Base-by-base conservation (phyloP, 2,797 vertebrate genomes). In the Melanogrammus aeglefinus region DNA sequence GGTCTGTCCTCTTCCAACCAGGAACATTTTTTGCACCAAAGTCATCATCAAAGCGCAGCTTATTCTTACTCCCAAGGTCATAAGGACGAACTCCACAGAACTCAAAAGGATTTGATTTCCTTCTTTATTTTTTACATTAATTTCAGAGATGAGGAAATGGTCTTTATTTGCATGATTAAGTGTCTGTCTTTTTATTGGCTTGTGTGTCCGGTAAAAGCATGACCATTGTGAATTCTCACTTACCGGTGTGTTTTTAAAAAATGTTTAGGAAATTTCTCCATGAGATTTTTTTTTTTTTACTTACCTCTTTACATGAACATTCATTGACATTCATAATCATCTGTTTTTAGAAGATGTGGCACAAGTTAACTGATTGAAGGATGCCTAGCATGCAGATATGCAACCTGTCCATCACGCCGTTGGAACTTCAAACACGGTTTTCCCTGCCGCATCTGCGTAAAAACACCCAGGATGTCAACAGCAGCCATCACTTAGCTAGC, bases 11-110 rank as follows among this genome's bases (percentile, higher is more conserved):
- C 92, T 91, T 92, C 88, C 78, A 90, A 92, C 90, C 90, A 92
- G 93, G 92, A 93, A 93, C 92, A 92, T 93, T 93, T 91, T 93
- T 93, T 93, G 93, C 93, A 93, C 93, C 93, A 93, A 93, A 93
- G 93, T 93, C 93, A 93, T 91, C 92, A 91, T 93, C 92, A 91
- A 92, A 88, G 93, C 91, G 92, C 93, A 93, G 93, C 93, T 93
- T 93, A 90, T 93, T 90, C 92, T 92, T 91, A 89, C 89, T 92
- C 33, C 69, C 91, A 91, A 91, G 90, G 89, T 92, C 90, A 91
- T 90, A 83, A 90, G 88, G 89, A 91, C 88, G 89, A 91, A 92
- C 90, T 89, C 87, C 89, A 90, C 88, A 89, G 87, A 92, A 91
- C 87, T 89, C 84, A 82, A 88, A 89, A 84, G 76, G 83, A 80